Evolutionary conservation across 2,888 invertebrate species (phyloP), one percentile per base, ranked within the genome.

Genomic region (Patella caerulea): DNA sequence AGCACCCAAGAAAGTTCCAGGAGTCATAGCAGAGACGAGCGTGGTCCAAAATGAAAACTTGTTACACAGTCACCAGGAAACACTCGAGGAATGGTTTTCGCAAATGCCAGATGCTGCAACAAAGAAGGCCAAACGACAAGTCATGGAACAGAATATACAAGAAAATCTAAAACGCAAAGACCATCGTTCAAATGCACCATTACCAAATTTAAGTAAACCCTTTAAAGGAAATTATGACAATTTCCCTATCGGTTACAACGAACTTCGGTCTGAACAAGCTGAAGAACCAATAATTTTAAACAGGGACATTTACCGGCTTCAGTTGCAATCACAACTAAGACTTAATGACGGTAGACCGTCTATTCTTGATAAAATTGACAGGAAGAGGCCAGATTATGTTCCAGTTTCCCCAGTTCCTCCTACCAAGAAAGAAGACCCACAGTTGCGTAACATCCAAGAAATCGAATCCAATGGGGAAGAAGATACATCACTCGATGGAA

Each of bases 71-170:
- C 65, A 65, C 14, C 19, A 19, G 12, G 65, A 65, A 9, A 65
- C 19, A 24, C 19, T 65, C 3, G 65, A 65, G 65, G 65, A 65
- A 24, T 65, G 65, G 65, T 65, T 65, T 65, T 65, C 65, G 11
- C 65, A 65, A 24, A 65, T 65, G 65, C 65, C 65, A 24, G 65
- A 65, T 24, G 65, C 19, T 12, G 11, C 65, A 24, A 65, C 65
- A 65, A 65, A 11, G 65, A 65, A 65, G 19, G 65, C 65, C 12
- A 65, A 65, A 24, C 65, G 65, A 11, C 19, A 65, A 65, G 3
- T 65, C 12, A 65, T 65, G 65, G 65, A 65, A 24, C 65, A 65
- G 24, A 24, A 65, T 65, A 65, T 65, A 65, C 65, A 65, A 65
- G 65, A 65, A 24, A 65, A 14, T 17, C 3, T 65, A 3, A 24